Evolutionary conservation across 2,113 vertebrate species (phyloP).

Genomic region (Heptranchias perlo): DNA sequence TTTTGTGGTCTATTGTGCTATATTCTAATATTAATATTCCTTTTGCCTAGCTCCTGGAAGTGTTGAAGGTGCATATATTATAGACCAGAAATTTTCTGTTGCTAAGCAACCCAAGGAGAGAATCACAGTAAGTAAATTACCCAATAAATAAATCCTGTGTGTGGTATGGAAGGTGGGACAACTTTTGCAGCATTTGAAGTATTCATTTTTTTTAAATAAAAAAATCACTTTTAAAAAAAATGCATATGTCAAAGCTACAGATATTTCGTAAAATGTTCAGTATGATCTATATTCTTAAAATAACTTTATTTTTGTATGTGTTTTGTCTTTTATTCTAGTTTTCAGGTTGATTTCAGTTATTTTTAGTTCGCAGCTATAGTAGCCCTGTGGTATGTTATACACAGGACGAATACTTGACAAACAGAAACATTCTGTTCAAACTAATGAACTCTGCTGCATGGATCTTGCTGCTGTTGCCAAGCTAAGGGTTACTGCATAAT

Average conservation of each 20-base stretch:
- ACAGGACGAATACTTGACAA: neutral
- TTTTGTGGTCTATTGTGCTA: neutral
- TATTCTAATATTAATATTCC: slow-evolving; percentile 40
- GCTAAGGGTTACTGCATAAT: neutral
- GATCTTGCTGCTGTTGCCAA: neutral
- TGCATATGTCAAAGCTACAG: neutral
- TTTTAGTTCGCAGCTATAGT: neutral
- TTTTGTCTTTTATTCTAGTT: neutral
- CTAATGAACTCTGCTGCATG: neutral
- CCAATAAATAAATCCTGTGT: neutral
- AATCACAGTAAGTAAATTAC: slow-evolving; percentile 75
- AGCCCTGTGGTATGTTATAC: neutral
- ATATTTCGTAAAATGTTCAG: neutral
- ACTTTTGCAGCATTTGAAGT: neutral
- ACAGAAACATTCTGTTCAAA: neutral
- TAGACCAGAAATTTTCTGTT: slow-evolving; percentile 73
- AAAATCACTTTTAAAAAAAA: neutral
- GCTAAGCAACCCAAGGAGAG: slow-evolving; percentile 85
- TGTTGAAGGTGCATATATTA: slow-evolving; percentile 58
- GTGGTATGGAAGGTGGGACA: neutral
- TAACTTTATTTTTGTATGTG: neutral
- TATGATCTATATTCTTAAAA: neutral
- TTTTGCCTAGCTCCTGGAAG: slow-evolving; percentile 59
- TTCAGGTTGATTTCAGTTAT: neutral
- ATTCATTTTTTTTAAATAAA: neutral